Percentiles rank a stretch among this genome's conserved stretches.
phyloP scores from a whole-genome alignment of 2,797 vertebrate species.

The Todus mexicanus region DNA sequence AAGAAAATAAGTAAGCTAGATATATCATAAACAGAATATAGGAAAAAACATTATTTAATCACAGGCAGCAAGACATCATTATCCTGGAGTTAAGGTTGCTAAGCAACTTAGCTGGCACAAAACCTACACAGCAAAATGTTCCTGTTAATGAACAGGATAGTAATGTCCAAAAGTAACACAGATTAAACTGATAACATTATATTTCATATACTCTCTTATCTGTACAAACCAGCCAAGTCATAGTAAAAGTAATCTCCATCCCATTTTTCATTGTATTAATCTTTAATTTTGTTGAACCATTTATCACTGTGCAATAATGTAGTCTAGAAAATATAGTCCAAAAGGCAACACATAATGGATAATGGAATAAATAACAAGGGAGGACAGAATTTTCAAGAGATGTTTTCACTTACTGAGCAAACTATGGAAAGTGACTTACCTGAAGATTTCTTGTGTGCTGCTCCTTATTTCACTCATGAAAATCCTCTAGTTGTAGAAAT shows the following conservation, averaged over 20 bases:
- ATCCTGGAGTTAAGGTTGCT: constrained; percentile 53
- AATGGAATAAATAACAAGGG: neutral
- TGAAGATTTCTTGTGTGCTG: neutral
- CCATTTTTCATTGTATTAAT: neutral
- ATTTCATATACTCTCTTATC: neutral
- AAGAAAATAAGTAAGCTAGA: neutral
- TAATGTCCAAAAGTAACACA: neutral
- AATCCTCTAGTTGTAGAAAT: neutral
- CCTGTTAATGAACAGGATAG: constrained; percentile 11
- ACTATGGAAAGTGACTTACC: neutral
- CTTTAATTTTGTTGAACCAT: neutral
- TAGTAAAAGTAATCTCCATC: neutral
- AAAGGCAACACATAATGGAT: neutral
- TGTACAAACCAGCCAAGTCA: neutral
- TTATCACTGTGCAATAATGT: neutral
- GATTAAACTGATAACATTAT: neutral
- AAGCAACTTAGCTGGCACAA: constrained; percentile 41
- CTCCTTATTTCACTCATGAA: neutral
- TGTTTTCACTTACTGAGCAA: neutral
- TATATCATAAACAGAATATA: neutral
- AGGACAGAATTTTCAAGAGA: neutral
- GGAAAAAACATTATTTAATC: constrained; percentile 9
- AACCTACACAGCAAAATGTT: neutral
- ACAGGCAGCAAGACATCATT: constrained; percentile 37
- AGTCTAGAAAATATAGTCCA: neutral